phyloP scores from a whole-genome alignment of 1,140 invertebrate species.

The Drosophila yakuba region DNA sequence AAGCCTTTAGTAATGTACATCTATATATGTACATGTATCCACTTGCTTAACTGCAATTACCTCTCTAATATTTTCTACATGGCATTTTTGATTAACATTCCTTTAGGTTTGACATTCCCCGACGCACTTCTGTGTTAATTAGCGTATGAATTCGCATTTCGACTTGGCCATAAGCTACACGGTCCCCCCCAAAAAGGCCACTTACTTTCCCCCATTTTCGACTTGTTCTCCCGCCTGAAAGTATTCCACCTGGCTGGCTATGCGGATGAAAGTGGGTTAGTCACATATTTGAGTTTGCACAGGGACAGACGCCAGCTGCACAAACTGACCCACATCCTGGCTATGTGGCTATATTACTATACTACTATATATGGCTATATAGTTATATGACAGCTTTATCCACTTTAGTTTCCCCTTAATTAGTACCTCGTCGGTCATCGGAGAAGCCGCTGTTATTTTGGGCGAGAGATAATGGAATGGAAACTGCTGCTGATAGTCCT shows the following conservation, averaged over 20 bases:
- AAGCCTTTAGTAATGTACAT: no score
- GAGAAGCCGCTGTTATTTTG: conserved; percentile 2
- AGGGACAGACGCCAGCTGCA: conserved; percentile 59
- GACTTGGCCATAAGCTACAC: not conserved
- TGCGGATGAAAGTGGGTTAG: conserved; percentile 49
- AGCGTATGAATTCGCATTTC: conserved; percentile 1
- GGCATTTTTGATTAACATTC: not conserved
- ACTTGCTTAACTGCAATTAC: not conserved
- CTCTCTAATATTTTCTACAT: not conserved
- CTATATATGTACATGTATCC: no score
- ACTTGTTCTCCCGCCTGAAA: conserved; percentile 35
- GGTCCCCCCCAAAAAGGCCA: not conserved
- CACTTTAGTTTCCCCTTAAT: conserved; percentile 7
- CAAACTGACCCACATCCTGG: conserved; percentile 67
- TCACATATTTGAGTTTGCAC: conserved; percentile 50
- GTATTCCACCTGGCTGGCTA: conserved; percentile 39
- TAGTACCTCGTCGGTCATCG: conserved; percentile 19
- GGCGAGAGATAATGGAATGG: conserved; percentile 10
- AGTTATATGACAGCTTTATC: conserved; percentile 3
- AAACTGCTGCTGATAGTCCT: conserved; percentile 14
- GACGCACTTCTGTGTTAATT: not conserved
- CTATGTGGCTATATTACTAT: not conserved
- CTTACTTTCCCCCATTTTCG: not conserved
- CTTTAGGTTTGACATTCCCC: not conserved
- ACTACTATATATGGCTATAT: not conserved